phyloP scores from a whole-genome alignment of 2,113 vertebrate genomes.

The Amblyopsis rosae region DNA sequence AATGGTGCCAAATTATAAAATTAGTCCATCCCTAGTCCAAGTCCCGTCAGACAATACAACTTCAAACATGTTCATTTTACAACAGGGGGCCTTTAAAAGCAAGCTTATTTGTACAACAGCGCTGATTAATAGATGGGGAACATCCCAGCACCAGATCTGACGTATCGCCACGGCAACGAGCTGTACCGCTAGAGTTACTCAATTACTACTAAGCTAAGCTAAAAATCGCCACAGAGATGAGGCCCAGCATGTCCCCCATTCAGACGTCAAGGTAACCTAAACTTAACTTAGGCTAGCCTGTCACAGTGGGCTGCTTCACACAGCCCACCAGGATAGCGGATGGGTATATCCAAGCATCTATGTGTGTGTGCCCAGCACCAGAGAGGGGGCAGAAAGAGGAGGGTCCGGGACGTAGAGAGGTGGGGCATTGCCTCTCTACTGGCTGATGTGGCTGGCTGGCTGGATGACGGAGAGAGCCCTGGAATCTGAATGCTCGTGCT shows the following conservation, averaged over 20 bases:
- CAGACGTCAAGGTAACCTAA: not conserved
- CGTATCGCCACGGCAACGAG: conserved; percentile 40
- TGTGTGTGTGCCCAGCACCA: conserved; percentile 14
- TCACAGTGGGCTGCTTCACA: conserved; percentile 1
- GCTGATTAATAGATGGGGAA: too few species aligned
- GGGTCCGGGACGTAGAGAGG: conserved; percentile 55
- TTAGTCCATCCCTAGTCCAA: too few species aligned
- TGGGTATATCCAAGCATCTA: not conserved
- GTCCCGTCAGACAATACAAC: too few species aligned
- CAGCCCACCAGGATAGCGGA: conserved; percentile 8
- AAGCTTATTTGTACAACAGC: too few species aligned
- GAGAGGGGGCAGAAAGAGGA: conserved; percentile 31
- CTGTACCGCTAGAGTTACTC: not conserved
- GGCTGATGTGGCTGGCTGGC: too few species aligned
- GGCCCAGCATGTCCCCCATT: conserved; percentile 2
- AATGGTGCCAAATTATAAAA: too few species aligned
- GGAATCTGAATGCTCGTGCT: conserved; percentile 52
- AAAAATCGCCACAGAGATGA: not conserved
- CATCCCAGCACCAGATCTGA: conserved; percentile 33
- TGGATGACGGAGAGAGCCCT: conserved; percentile 33
- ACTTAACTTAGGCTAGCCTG: not conserved
- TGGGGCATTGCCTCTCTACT: conserved; percentile 62
- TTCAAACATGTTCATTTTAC: too few species aligned
- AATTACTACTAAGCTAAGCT: not conserved
- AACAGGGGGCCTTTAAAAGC: too few species aligned